A percentile compares a stretch with the other conserved stretches of the same genome.
These are phyloP conservation scores for Apis florea DNA, from an alignment of 1,140 invertebrate genomes.

Conservation along the genomic window DNA sequence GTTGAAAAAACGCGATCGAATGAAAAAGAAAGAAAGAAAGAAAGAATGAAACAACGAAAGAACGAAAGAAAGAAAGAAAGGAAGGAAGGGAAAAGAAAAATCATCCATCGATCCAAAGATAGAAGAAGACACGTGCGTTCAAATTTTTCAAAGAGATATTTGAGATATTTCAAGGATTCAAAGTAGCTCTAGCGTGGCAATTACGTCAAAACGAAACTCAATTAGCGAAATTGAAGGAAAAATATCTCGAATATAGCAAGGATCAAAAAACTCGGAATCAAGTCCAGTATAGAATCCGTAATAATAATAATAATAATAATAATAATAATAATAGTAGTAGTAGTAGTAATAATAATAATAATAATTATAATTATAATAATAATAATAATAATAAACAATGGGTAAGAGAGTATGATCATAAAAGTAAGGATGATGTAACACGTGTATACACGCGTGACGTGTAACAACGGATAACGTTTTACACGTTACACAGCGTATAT, in stretches of 20 bases:
- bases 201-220: slow-evolving; percentile 66
- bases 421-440: slow-evolving; percentile 47
- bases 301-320: slow-evolving; percentile 61
- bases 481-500: slow-evolving; percentile 32
- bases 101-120: not conserved
- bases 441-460: slow-evolving; percentile 35
- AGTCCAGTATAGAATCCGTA: slow-evolving; percentile 71
- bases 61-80: not conserved
- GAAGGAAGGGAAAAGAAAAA: no score
- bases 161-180: slow-evolving; percentile 11
- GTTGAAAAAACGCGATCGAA: not conserved
- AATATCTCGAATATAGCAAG: slow-evolving; percentile 64
- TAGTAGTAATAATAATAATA: not conserved
- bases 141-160: not conserved
- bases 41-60: no score
- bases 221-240: slow-evolving; percentile 64
- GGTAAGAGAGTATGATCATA: slow-evolving; percentile 61
- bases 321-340: slow-evolving; percentile 4
- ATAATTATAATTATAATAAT: not conserved
- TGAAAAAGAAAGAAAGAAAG: not conserved
- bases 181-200: slow-evolving; percentile 58
- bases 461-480: not conserved
- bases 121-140: not conserved
- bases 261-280: slow-evolving; percentile 69
- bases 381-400: not conserved